These are phyloP conservation scores for Chrysochloris asiatica DNA, from an alignment of 2,113 vertebrate species.

Conservation along the genomic window DNA sequence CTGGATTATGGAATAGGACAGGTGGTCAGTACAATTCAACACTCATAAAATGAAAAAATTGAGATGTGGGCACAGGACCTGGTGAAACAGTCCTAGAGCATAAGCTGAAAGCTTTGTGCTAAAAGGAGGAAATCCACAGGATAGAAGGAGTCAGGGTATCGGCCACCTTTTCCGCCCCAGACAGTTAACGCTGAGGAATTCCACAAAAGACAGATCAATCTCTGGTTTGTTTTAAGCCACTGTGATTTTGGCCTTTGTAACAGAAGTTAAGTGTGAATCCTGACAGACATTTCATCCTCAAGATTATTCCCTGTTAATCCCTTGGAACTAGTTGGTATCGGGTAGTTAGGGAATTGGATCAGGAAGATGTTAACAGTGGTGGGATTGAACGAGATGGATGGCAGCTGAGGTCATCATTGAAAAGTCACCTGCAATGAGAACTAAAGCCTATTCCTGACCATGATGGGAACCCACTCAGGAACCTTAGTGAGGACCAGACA, in stretches of 20 bases:
- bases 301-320: not conserved
- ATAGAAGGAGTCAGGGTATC: not conserved
- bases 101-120: not conserved
- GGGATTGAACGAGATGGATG: not conserved
- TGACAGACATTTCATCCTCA: not conserved
- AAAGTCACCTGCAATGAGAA: not conserved
- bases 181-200: not conserved
- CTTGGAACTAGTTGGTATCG: not conserved
- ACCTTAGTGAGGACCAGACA: not conserved
- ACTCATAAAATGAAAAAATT: not conserved
- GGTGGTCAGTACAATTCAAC: not conserved
- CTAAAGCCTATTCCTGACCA: not conserved
- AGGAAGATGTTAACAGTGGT: not conserved
- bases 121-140: constrained; percentile 1
- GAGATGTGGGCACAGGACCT: not conserved
- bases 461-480: not conserved
- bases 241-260: constrained; percentile 41
- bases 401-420: not conserved
- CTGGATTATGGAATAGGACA: not conserved
- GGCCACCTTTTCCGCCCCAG: not conserved
- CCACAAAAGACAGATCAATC: not conserved
- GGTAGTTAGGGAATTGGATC: not conserved
- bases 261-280: constrained; percentile 6
- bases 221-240: not conserved
- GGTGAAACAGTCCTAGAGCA: not conserved